Evolutionary conservation across 2,888 invertebrate species (phyloP), one percentile per base, ranked within the genome.

Genomic region (Pogonocherus hispidulus): DNA sequence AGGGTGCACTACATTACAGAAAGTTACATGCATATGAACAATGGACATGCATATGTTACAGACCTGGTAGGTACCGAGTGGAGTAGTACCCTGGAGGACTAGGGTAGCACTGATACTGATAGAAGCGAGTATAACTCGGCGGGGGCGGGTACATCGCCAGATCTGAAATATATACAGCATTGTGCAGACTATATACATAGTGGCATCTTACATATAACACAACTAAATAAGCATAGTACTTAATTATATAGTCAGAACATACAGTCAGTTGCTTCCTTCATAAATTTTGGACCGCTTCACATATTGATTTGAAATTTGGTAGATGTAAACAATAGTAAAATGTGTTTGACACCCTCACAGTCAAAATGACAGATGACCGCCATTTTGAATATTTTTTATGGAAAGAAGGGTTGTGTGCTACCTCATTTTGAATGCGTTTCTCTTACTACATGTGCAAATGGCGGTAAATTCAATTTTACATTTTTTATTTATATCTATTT

Each of bases 51-150:
- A 78, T 73, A 75, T 73, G 71, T 75, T 81, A 82, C 82, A 80
- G 78, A 84, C 84, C 84, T 84, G 84, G 81, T 69, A 83, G 76
- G 76, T 81, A 83, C 74, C 82, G 78, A 67, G 82, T 79, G 63
- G 83, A 82, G 78, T 82, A 83, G 79, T 83, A 84, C 76, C 83
- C 83, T 68, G 83, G 84, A 37, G 84, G 82, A 69, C 78, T 80
- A 68, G 81, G 82, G 84, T 89, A 89, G 86, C 88, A 89, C 84
- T 89, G 89, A 83, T 87, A 88, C 86, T 89, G 89, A 84, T 88
- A 88, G 86, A 89, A 87, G 84, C 89, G 87, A 82, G 88, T 89
- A 86, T 90, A 90, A 83, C 89, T 89, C 76, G 89, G 89, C 77
- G 89, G 89, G 18, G 89, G 87, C 76, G 89, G 82, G 76, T 81